Evolutionary conservation across 1,140 invertebrate genomes (phyloP).

Genomic region (Anagrus nilaparvatae): DNA sequence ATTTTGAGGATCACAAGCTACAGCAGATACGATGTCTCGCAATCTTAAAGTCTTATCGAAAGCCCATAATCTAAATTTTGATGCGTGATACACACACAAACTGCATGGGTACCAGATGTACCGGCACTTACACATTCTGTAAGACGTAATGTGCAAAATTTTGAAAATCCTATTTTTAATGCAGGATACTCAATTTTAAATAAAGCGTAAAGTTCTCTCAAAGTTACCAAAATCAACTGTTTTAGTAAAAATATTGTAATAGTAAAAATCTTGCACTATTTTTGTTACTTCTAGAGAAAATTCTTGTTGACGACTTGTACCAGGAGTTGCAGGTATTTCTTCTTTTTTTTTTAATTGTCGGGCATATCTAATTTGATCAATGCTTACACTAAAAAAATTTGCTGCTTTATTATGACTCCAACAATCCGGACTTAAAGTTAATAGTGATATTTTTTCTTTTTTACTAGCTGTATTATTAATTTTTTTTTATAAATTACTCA

Average conservation of each 20-base stretch:
- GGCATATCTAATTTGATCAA: not conserved
- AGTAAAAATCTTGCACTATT: not conserved
- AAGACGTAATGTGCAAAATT: not conserved
- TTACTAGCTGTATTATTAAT: no score
- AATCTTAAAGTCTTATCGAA: not conserved
- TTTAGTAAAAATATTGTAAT: not conserved
- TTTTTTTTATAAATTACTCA: no score
- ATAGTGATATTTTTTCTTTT: constrained; percentile 1
- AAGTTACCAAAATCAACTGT: not conserved
- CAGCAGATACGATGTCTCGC: not conserved
- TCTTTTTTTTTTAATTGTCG: not conserved
- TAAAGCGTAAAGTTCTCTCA: not conserved
- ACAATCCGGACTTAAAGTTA: not conserved
- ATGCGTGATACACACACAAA: no score
- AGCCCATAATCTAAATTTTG: no score
- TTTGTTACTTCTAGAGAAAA: not conserved
- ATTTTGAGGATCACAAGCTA: not conserved
- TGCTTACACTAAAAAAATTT: not conserved
- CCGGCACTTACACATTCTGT: not conserved
- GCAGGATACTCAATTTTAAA: not conserved
- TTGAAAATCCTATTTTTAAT: no score
- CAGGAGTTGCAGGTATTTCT: not conserved
- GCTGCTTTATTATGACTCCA: not conserved
- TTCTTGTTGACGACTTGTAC: not conserved
- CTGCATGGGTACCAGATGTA: no score